Conservation (phyloP, 35 echinoderm and acorn worm genomes). For the Lytechinus pictus region DNA sequence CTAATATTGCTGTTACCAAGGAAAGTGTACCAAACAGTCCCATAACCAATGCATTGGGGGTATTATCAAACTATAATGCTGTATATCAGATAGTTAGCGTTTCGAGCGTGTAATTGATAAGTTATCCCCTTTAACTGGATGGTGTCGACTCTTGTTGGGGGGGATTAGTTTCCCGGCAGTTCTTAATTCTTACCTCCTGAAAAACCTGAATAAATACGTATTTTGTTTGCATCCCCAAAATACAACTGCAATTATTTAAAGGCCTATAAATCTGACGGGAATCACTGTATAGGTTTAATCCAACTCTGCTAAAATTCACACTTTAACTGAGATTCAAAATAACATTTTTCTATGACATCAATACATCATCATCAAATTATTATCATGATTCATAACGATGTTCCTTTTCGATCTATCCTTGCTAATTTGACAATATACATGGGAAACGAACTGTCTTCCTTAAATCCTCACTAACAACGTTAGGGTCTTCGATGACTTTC, state of each 20-base stretch:
- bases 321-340: not conserved
- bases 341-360: not conserved
- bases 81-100: not conserved
- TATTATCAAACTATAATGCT: not conserved
- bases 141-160: not conserved
- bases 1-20: not conserved
- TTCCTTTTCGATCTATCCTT: not conserved
- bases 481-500: not conserved
- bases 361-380: not conserved
- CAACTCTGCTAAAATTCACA: not conserved
- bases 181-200: too few relatives aligned
- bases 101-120: not conserved
- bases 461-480: not conserved
- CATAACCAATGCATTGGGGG: not conserved
- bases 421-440: not conserved
- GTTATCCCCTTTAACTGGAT: not conserved
- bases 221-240: too few relatives aligned
- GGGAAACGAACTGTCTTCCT: constrained; percentile 9
- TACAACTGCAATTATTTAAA: too few relatives aligned
- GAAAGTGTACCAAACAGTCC: not conserved
- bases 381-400: not conserved
- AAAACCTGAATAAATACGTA: too few relatives aligned
- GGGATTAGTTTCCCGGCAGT: too few relatives aligned
- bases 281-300: too few relatives aligned
- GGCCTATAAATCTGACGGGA: too few relatives aligned